Base-by-base conservation (phyloP, 2,797 vertebrate species). In the Limnodromus scolopaceus region DNA sequence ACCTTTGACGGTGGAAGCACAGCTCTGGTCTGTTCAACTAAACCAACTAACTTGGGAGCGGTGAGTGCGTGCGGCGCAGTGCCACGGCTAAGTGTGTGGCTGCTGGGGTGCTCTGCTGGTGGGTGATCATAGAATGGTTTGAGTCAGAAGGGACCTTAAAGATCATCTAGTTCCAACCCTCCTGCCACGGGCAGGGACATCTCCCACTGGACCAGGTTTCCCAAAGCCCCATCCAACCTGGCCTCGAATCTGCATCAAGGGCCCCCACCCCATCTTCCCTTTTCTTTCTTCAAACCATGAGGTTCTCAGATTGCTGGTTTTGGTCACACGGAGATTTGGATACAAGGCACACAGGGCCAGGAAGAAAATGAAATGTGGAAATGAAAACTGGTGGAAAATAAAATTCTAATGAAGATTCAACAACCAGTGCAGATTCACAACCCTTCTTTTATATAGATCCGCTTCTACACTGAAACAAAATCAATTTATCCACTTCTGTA, bases 51-150 rank as follows among this genome's bases (percentile, higher is more conserved):
- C 11, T 71, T 15, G 6, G 6, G 19, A 81, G 32, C 1, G 1
- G 39, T 13, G n/a, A 58, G 41, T 18, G 36, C 7, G 1, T 9
- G 55, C 0, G 1, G 7, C 5, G 5, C 13, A 8, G 27, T 46
- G 76, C 48, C 64, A 72, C 38, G 24, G 39, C 17, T 25, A 28
- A n/a, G 13, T 0, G 7, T 51, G 22, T 30, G 57, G 66, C 18
- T 79, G 34, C 32, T 39, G 75, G 54, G 10, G 11, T 1, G 1
- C 45, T 84, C 54, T 75, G 43, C n/a, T 78, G 39, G 65, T 60
- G 39, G 27, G n/a, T 43, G 48, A 34, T 7, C 28, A 32, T 19
- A 54, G 28, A 32, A 54, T 32, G 28, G 28, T 54, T 32, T 6
- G 17, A 18, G 51, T 32, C 19, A 17, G 30, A 54, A 54, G 17